phyloP scores from a whole-genome alignment of 2,797 vertebrate species.

The Rhyacichthys aspro region DNA sequence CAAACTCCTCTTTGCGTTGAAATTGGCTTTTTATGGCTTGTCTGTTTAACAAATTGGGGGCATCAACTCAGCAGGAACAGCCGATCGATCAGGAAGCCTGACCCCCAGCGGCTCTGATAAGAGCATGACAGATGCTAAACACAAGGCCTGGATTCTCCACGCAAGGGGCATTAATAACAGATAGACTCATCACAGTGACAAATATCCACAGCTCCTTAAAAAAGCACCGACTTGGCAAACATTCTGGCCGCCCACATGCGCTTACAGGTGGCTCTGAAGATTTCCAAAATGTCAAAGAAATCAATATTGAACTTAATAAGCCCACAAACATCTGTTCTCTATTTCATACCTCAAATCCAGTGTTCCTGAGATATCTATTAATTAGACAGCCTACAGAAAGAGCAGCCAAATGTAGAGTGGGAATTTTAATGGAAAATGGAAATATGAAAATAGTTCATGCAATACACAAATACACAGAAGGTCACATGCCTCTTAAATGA shows the following conservation, averaged over 20 bases:
- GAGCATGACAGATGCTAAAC: slow-evolving; percentile 71
- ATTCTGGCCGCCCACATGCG: slow-evolving; percentile 2
- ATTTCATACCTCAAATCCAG: slow-evolving; percentile 26
- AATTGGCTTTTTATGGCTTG: slow-evolving; percentile 39
- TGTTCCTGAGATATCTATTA: slow-evolving; percentile 41
- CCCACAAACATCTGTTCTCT: slow-evolving; percentile 51
- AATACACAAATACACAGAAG: slow-evolving; percentile 39
- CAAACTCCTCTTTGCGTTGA: slow-evolving; percentile 14
- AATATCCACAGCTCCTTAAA: slow-evolving; percentile 40
- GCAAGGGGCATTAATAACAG: slow-evolving; percentile 44
- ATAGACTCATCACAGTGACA: slow-evolving; percentile 56
- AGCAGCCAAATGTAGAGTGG: slow-evolving; percentile 48
- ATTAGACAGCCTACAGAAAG: slow-evolving; percentile 39
- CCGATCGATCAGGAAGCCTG: slow-evolving; percentile 58
- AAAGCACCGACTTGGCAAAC: slow-evolving; percentile 16
- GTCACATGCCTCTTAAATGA: slow-evolving; percentile 64
- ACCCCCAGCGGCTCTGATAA: slow-evolving; percentile 64
- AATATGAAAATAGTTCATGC: slow-evolving; percentile 62
- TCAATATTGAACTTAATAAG: slow-evolving; percentile 44
- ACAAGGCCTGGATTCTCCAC: slow-evolving; percentile 56
- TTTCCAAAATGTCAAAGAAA: slow-evolving; percentile 24
- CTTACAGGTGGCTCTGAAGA: slow-evolving; percentile 31
- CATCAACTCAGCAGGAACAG: slow-evolving; percentile 36
- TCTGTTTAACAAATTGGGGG: slow-evolving; percentile 56
- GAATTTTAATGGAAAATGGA: slow-evolving; percentile 65